A percentile compares a stretch with the other conserved stretches of the same genome.
These are phyloP conservation scores for Amphipyra berbera DNA, from an alignment of 2,888 invertebrate genomes.

Conservation along the genomic window DNA sequence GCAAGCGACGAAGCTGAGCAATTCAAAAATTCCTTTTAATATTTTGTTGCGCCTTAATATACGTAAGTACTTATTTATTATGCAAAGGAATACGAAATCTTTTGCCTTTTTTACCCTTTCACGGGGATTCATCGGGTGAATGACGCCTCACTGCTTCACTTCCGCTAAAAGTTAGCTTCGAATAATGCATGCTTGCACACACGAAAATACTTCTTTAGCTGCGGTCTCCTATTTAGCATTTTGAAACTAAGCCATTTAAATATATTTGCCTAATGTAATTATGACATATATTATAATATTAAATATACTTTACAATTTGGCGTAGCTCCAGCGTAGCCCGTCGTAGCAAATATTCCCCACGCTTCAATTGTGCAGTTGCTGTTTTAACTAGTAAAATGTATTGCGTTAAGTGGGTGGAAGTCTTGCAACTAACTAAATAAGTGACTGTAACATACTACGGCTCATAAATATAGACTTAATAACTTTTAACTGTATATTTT, in stretches of 20 bases:
- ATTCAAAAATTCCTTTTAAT: conserved; percentile 1
- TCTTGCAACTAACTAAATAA: conserved; percentile 34
- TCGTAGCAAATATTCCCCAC: conserved; percentile 53
- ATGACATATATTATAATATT: conserved; percentile 56
- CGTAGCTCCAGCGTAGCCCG: conserved; percentile 69
- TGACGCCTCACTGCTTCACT: conserved; percentile 1
- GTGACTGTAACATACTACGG: conserved; percentile 5
- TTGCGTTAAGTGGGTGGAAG: conserved; percentile 34
- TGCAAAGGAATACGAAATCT: conserved; percentile 21
- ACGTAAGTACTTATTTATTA: conserved; percentile 20
- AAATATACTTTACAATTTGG: conserved; percentile 71
- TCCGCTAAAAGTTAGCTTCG: conserved; percentile 6
- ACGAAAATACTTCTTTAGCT: conserved; percentile 9
- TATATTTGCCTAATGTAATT: conserved; percentile 65
- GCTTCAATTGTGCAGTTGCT: conserved; percentile 56
- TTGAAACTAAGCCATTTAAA: conserved; percentile 35
- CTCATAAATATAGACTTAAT: conserved; percentile 8
- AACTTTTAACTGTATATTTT: conserved; percentile 8
- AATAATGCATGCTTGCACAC: conserved; percentile 13
- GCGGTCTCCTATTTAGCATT: conserved; percentile 19
- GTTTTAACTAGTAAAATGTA: conserved; percentile 51
- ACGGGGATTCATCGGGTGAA: conserved; percentile 16
- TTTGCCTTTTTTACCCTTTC: conserved; percentile 27
- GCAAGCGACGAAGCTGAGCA: not conserved
- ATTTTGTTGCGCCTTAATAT: conserved; percentile 15